Evolutionary conservation across 2,797 vertebrate genomes (phyloP), one percentile per base, ranked within the genome.

Genomic region (Sebastes diploproa): DNA sequence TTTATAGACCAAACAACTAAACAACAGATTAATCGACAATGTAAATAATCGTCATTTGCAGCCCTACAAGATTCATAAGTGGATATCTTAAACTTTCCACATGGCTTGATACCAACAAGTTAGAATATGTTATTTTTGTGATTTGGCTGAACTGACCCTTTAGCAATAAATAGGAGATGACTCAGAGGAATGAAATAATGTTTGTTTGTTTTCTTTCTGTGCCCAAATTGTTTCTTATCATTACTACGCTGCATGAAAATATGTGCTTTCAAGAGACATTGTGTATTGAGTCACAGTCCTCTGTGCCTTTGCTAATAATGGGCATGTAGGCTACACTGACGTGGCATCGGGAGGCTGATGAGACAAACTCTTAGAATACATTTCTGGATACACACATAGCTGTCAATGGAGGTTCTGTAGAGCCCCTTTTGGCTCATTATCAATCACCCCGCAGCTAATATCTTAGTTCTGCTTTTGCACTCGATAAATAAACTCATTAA

Each of bases 401-500:
- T 30, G n/a, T 52, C 22, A 27, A 50, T 66, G 77, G 27, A 66
- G 20, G 1, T 46, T 23, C 32, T 71, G n/a, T 1, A 32, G 38
- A 55, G 25, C 81, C 67, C 20, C 67, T 67, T 66, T 30, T 88
- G 78, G 78, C 72, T 81, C 78, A 34, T 81, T 72, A 72, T 87
- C 71, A 81, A 29, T 86, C 75, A 1, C 68, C 83, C 75, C 46
- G 66, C 71, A 79, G 86, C 80, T n/a, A 64, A 73, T 80, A 56
- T 68, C 61, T 30, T 54, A 82, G 60, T 61, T 64, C 68, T 75
- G 75, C 83, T 81, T 61, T 74, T 58, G 64, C 58, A 22, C 68
- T 82, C 78, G 78, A 61, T 38, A 42, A 64, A 64, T 18, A 1
- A 50, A 50, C 20, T 75, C 20, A 78, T 78, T 72, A 56, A 81